These are phyloP conservation scores for Megaceryle torquata DNA, from an alignment of 2,113 vertebrate genomes.

Conservation along the genomic window DNA sequence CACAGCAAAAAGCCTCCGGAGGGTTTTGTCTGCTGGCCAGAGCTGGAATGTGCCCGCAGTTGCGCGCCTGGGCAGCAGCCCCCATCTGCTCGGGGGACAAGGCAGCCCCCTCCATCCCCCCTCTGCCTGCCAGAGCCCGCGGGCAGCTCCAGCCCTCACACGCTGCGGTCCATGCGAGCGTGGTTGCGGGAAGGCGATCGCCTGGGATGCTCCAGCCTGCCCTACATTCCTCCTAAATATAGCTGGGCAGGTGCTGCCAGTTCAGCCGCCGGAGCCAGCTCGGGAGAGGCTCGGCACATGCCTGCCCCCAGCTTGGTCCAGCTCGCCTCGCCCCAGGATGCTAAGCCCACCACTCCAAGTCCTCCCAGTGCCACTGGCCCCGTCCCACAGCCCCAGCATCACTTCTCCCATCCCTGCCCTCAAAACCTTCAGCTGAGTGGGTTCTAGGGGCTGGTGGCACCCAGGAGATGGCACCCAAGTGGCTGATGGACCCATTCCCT, in stretches of 20 bases:
- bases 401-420: not conserved
- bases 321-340: fast-evolving
- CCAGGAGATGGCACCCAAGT: not conserved
- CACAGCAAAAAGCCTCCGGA: fast-evolving
- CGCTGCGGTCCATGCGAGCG: not conserved
- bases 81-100: not conserved
- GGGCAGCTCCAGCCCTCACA: not conserved
- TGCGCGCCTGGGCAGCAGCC: not conserved
- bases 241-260: not conserved
- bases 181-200: not conserved
- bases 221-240: slow-evolving; percentile 42
- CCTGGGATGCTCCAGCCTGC: not conserved
- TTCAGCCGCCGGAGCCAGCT: fast-evolving
- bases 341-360: not conserved
- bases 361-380: fast-evolving
- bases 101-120: not conserved
- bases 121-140: not conserved
- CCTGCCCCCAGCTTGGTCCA: not conserved
- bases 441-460: not conserved
- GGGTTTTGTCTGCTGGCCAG: not conserved
- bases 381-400: not conserved
- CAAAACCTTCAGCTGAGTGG: fast-evolving
- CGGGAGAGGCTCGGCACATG: fast-evolving
- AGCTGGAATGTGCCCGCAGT: not conserved
- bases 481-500: fast-evolving